Evolutionary conservation across 2,797 vertebrate species (phyloP).

Genomic region (Dendrocincla tyrannina): DNA sequence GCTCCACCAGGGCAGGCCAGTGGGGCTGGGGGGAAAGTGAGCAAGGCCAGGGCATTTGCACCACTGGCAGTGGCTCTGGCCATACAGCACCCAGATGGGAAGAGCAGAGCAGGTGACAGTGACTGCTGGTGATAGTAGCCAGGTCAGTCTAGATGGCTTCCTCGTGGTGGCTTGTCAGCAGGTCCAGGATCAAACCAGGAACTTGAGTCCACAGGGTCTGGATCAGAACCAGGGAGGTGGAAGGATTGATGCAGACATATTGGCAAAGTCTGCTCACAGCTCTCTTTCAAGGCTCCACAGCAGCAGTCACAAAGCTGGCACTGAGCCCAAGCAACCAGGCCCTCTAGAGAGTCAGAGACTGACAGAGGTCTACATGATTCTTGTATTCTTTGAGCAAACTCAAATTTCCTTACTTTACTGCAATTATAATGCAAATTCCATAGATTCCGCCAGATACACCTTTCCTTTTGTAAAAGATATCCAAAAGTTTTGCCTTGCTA

Average conservation of each 20-base stretch:
- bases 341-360: neutral
- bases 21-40: neutral
- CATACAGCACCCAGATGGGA: accelerated
- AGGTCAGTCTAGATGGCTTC: neutral
- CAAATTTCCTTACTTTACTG: neutral
- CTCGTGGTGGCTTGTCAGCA: neutral
- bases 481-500: constrained; percentile 69
- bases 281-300: neutral
- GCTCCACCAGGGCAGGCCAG: accelerated
- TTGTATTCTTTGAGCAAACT: neutral
- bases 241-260: neutral
- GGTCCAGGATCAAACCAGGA: neutral
- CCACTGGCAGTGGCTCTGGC: accelerated
- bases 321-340: neutral
- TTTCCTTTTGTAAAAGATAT: neutral
- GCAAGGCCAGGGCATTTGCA: neutral
- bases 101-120: neutral
- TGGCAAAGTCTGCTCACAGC: neutral
- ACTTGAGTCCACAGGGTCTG: neutral
- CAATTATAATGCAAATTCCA: neutral
- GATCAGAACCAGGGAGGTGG: neutral
- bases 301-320: neutral
- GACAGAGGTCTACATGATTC: neutral
- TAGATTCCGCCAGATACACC: neutral
- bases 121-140: neutral